Base-by-base conservation (phyloP, 2,888 invertebrate species). In the Heterodera filipjevi region DNA sequence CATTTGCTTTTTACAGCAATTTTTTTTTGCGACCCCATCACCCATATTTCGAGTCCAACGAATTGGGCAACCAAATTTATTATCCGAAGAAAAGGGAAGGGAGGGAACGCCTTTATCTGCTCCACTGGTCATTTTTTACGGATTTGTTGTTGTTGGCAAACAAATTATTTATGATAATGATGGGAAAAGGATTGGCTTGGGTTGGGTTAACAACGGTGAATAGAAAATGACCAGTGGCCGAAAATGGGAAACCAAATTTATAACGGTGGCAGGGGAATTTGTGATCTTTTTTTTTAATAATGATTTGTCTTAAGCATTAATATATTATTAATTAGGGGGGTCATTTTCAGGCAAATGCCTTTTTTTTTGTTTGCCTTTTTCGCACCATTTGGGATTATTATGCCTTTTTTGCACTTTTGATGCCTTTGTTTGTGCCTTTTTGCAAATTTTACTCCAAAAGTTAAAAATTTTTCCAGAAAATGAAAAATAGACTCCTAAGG, bases 61-160 rank as follows among this genome's bases (percentile, higher is more conserved):
- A 59, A 59, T 59, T 59, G 59, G 59, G 59, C 27, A 59, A 59
- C 59, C 59, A 59, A 59, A 59, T 59, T 59, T 59, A 59, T 59
- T 59, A 59, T 59, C 59, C 59, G 59, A 6, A 8, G 16, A 49
- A 22, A 53, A 53, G 53, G 53, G 22, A 53, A 6, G 27, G 6
- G 2, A 39, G 39, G 39, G 39, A 39, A 39, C 39, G 39, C n/a
- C 10, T 59, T 59, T 59, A n/a, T 59, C 59, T 59, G 59, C 27
- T 59, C n/a, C n/a, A n/a, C n/a, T 27, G n/a, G 59, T 27, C 59
- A n/a, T 5, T 27, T 59, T 59, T 59, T 59, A 27, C 12, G 27
- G n/a, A 59, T 59, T 59, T 59, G 59, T 59, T 59, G 59, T 59
- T 59, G 59, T 59, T 59, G 59, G 59, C 59, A 59, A 59, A 59